These are phyloP conservation scores for Calliphora vicina DNA, from an alignment of 1,140 invertebrate species.

Conservation along the genomic window DNA sequence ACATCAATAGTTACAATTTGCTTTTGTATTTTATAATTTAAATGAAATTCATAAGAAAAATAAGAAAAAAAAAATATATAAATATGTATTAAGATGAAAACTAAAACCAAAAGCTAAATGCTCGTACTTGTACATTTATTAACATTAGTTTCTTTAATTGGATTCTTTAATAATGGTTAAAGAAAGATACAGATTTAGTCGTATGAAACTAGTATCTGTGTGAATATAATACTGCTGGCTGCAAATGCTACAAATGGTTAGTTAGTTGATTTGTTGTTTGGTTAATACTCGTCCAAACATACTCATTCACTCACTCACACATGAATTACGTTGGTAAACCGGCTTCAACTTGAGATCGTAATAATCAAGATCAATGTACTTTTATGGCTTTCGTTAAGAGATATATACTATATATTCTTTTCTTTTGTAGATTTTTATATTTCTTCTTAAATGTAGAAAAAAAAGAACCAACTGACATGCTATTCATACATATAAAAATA, in stretches of 20 bases:
- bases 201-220: neutral
- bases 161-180: neutral
- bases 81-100: neutral
- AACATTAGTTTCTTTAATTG: slow-evolving; percentile 20
- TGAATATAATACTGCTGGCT: too few relatives aligned
- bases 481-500: neutral
- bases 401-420: neutral
- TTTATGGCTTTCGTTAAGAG: slow-evolving; percentile 6
- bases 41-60: neutral
- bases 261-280: too few relatives aligned
- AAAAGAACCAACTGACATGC: neutral
- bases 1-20: neutral
- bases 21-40: neutral
- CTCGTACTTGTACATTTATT: neutral
- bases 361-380: slow-evolving; percentile 30
- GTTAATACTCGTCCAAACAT: too few relatives aligned
- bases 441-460: neutral
- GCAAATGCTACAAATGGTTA: too few relatives aligned
- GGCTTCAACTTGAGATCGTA: slow-evolving; percentile 1
- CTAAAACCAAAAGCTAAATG: neutral
- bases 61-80: neutral
- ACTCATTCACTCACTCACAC: too few relatives aligned
- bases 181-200: neutral
- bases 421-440: neutral
- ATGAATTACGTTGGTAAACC: neutral